phyloP scores from a whole-genome alignment of 2,113 vertebrate species.

The Paramisgurnus dabryanus region DNA sequence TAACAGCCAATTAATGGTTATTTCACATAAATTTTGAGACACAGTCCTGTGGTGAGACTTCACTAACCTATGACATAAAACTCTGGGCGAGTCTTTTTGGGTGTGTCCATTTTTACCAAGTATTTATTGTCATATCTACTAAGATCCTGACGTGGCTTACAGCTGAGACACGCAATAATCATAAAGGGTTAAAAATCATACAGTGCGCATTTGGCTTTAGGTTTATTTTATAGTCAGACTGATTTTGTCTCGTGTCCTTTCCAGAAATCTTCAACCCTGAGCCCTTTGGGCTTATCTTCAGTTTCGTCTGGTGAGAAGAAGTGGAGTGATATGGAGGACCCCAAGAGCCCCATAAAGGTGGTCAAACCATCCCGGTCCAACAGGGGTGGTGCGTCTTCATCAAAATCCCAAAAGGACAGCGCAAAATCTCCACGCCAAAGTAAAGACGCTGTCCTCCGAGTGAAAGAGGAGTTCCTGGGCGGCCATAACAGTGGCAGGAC shows the following conservation, averaged over 20 bases:
- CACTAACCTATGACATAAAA: too few species aligned
- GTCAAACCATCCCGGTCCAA: constrained; percentile 79
- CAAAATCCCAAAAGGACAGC: constrained; percentile 72
- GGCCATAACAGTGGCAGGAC: constrained; percentile 71
- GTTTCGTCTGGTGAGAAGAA: constrained; percentile 60
- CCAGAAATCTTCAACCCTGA: constrained; percentile 53
- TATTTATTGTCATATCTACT: too few species aligned
- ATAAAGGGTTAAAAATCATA: too few species aligned
- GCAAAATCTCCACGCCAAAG: constrained; percentile 73
- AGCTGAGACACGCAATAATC: too few species aligned
- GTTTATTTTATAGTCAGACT: background rate
- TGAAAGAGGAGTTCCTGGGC: constrained; percentile 75
- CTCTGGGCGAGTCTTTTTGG: too few species aligned
- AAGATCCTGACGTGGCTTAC: too few species aligned
- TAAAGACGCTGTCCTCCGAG: constrained; percentile 76
- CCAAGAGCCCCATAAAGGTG: constrained; percentile 80
- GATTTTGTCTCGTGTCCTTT: constrained; percentile 38
- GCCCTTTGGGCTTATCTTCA: constrained; percentile 51
- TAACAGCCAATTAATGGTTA: too few species aligned
- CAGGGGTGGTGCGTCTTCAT: constrained; percentile 72
- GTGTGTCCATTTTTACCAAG: too few species aligned
- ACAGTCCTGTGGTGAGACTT: too few species aligned
- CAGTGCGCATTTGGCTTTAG: too few species aligned
- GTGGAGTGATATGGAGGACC: constrained; percentile 84
- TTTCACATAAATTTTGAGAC: too few species aligned